Evolutionary conservation across 92 coral and sea anemone genomes (phyloP), one percentile per base, ranked within the genome.

Genomic region (Parazoanthus swiftii): DNA sequence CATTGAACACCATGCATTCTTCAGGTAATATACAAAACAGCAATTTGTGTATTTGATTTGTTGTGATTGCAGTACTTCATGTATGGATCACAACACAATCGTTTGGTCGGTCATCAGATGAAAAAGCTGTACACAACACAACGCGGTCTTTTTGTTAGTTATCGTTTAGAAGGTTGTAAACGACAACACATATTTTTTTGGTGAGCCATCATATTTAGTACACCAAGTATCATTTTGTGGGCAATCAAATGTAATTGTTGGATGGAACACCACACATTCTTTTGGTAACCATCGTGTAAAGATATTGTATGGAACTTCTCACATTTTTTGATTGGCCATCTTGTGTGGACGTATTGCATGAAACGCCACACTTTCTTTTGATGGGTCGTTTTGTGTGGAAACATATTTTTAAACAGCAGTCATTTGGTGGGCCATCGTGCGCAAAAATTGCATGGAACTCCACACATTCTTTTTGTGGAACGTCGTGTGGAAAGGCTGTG

Each of bases 1-100:
- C 82, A 78, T 97, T 37, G 99, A 97, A 77, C 99, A 97, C 80
- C 99, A 97, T 85, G 92, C 95, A 29, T 97, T 97, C 72, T 97
- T 97, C 91, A 95, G 99, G 99, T 96, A 48, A 81, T 65, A 23
- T 39, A 37, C n/a, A 63, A 63, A 63, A 1, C 25, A 8, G 15
- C n/a, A 21, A 63, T 4, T 20, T 5, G 4, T 63, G 33, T 3
- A 3, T 25, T 3, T 21, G 8, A 20, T 21, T 23, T 63, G 70
- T 1, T 20, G 25, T 63, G 26, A 63, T 63, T 63, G 51, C 51
- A 48, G 51, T 48, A 8, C 51, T 0, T 48, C 50, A 16, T 63
- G 23, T 63, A 21, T 58, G 66, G 66, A 58, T 14, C 66, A 58
- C 66, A 2, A 1, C 15, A 18, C 66, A 58, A 2, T 63, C 68